Base-by-base conservation (phyloP, 2,113 vertebrate genomes). In the Microcebus jonahi region DNA sequence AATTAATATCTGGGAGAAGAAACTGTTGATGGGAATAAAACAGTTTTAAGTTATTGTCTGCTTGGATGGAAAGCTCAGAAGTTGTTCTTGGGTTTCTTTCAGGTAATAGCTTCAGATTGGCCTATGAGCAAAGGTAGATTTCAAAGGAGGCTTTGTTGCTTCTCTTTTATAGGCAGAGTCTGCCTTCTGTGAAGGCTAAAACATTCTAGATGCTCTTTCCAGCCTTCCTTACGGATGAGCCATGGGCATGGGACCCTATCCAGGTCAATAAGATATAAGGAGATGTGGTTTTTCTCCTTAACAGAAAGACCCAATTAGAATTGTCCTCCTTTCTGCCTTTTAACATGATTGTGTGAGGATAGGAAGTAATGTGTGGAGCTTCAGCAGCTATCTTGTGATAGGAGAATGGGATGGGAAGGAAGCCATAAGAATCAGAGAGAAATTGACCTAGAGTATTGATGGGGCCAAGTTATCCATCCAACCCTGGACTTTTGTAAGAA, bases 1-100 rank as follows among this genome's bases (percentile, higher is more conserved):
- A 93, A 88, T 80, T 92, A 81, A n/a, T 97, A 76, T 45, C 79
- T 86, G 23, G 50, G 68, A 95, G 94, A 91, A 91, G 85, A 92
- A 90, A 85, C 70, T 23, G 1, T 95, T 94, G 83, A 84, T 68
- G 12, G 15, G 75, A 63, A 68, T 50, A 85, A 83, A 73, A 68
- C 20, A 92, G 15, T 75, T 81, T 81, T 25, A 94, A 87, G 75
- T 53, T 83, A 29, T 29, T 39, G 3, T 86, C 76, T 71, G 57
- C 53, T 85, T 88, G 55, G 9, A 71, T 77, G 80, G 84, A 96
- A 97, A 98, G 80, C 87, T 84, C 68, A 91, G 77, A 93, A 61
- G 76, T 55, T 83, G 57, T 70, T 93, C 50, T 39, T 53, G 34
- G 53, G 29, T 76, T 91, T 92, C 48, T 48, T 79, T 82, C n/a